Evolutionary conservation across 2,113 vertebrate species (phyloP).

Genomic region (Aptenodytes forsteri): DNA sequence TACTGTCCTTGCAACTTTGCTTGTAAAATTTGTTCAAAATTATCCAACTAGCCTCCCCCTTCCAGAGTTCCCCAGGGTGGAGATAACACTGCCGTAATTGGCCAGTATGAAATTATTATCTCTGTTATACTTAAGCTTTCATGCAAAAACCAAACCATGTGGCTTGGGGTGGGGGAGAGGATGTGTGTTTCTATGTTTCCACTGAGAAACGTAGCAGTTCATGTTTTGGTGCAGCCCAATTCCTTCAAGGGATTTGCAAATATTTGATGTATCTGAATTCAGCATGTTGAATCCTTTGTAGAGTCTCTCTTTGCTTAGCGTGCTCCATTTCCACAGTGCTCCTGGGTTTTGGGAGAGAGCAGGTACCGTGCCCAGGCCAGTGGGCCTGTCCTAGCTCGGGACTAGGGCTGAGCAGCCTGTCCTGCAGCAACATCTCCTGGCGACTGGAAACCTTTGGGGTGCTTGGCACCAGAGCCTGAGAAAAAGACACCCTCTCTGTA

Average conservation of each 20-base stretch:
- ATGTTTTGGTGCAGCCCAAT: background rate
- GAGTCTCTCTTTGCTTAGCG: background rate
- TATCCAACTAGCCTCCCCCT: background rate
- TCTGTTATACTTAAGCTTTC: background rate
- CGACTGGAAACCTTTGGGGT: background rate
- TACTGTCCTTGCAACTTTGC: background rate
- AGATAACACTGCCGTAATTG: background rate
- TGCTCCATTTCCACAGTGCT: background rate
- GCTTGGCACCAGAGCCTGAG: background rate
- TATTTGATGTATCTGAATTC: background rate
- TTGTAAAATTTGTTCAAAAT: background rate
- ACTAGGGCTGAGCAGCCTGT: background rate
- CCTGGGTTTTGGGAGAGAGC: background rate
- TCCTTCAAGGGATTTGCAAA: background rate
- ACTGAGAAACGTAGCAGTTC: background rate
- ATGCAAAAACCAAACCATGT: background rate
- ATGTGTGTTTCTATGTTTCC: background rate
- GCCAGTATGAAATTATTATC: background rate
- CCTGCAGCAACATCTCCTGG: background rate
- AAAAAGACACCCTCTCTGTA: background rate
- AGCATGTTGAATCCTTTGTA: background rate
- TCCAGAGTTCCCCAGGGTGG: background rate
- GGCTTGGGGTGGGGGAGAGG: background rate
- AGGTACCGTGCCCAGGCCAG: background rate
- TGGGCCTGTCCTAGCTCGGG: background rate